A percentile compares a stretch with the other conserved stretches of the same genome.
Conservation (phyloP, 2,888 invertebrate species). For the Lottia gigantea region DNA sequence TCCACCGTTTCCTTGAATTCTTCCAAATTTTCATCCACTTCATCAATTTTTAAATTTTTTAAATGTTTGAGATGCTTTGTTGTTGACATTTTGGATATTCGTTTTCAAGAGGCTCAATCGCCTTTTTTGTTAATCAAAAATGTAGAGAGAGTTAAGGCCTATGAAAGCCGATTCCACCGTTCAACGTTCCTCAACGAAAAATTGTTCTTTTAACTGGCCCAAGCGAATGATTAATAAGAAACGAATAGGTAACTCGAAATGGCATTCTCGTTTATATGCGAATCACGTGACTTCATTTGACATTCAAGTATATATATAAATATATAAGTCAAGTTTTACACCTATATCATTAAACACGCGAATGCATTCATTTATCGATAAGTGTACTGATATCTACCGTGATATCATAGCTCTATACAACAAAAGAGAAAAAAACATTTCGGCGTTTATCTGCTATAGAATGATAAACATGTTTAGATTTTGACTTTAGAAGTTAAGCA, state of each 20-base stretch:
- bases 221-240: not conserved
- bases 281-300: constrained; percentile 1
- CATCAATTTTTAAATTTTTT: constrained; percentile 33
- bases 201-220: constrained; percentile 1
- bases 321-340: not conserved
- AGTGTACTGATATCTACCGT: no score
- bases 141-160: no score
- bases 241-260: constrained; percentile 4
- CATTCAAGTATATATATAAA: not conserved
- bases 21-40: constrained; percentile 39
- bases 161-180: not conserved
- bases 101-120: no score
- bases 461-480: no score
- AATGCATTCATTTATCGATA: no score
- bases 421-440: no score
- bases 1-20: constrained; percentile 41
- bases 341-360: not conserved
- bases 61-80: not conserved
- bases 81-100: not conserved
- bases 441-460: no score
- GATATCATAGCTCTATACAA: no score
- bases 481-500: no score
- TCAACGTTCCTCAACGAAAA: not conserved
- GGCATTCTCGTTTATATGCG: constrained; percentile 1
- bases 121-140: no score